These are phyloP conservation scores for Bufotes viridis DNA, from an alignment of 2,797 vertebrate genomes.

Conservation along the genomic window DNA sequence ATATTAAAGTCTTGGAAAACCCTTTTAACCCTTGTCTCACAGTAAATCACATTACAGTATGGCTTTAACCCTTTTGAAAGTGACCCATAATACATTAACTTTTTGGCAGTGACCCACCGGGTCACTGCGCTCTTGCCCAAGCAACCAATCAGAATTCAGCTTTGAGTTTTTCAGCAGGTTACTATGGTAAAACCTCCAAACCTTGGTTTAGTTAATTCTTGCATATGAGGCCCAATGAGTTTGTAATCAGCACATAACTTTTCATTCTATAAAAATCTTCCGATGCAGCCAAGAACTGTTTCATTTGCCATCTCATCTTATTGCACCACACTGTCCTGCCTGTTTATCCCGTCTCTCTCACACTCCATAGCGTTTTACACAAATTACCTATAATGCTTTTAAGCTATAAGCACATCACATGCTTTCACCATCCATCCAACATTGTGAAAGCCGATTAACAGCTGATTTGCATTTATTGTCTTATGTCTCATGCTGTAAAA, in stretches of 20 bases:
- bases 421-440: slow-evolving; percentile 53
- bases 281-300: neutral
- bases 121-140: too few relatives aligned
- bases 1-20: too few relatives aligned
- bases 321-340: slow-evolving; percentile 55
- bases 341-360: slow-evolving; percentile 60
- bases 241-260: neutral
- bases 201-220: neutral
- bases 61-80: too few relatives aligned
- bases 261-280: neutral
- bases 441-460: slow-evolving; percentile 65
- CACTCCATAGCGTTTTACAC: slow-evolving; percentile 28
- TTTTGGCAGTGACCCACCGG: too few relatives aligned
- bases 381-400: slow-evolving; percentile 62
- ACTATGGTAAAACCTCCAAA: neutral
- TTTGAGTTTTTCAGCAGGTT: neutral
- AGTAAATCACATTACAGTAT: too few relatives aligned
- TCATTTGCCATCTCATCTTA: neutral
- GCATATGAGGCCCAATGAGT: neutral
- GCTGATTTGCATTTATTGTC: slow-evolving; percentile 59
- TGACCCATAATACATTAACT: too few relatives aligned
- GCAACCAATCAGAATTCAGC: too few relatives aligned
- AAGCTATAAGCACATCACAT: slow-evolving; percentile 64
- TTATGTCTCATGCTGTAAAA: slow-evolving; percentile 26
- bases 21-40: too few relatives aligned